A percentile compares a stretch with the other conserved stretches of the same genome.
Evolutionary conservation across 2,888 invertebrate species (phyloP).

Genomic region (Tetramorium bicarinatum): DNA sequence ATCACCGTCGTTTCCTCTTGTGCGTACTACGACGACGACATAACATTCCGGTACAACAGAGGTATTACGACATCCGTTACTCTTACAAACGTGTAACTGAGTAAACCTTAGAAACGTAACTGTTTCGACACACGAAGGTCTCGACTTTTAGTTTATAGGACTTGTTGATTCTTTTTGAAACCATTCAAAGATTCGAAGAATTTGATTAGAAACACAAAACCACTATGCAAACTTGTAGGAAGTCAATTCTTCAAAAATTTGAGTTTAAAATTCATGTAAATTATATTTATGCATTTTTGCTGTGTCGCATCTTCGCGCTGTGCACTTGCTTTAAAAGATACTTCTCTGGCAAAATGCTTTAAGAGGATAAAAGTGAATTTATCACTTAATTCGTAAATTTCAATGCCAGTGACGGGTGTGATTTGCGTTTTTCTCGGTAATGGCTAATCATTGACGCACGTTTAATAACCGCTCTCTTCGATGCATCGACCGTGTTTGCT

Average conservation of each 20-base stretch:
- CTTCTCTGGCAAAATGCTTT: not conserved
- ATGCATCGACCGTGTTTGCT: not conserved
- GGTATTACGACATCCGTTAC: slow-evolving; percentile 37
- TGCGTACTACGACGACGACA: slow-evolving; percentile 46
- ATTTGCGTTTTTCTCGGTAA: slow-evolving; percentile 5
- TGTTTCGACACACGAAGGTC: not conserved
- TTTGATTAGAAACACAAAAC: not conserved
- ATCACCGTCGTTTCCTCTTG: slow-evolving; percentile 44
- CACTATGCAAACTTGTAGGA: not conserved
- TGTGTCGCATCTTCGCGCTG: not conserved
- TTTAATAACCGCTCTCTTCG: not conserved
- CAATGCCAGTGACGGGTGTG: not conserved
- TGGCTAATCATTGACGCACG: not conserved
- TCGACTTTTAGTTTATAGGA: not conserved
- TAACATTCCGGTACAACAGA: slow-evolving; percentile 27
- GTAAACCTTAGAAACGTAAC: not conserved
- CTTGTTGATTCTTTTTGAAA: not conserved
- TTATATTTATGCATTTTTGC: not conserved
- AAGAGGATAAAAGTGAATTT: not conserved
- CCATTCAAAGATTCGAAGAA: not conserved
- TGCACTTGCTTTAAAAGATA: not conserved
- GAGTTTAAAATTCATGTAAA: not conserved
- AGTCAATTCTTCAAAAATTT: not conserved
- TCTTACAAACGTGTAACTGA: not conserved
- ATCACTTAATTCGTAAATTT: too few species aligned